These are phyloP conservation scores for Pseudolycoriella hygida DNA, from an alignment of 2,888 invertebrate species.

Conservation along the genomic window DNA sequence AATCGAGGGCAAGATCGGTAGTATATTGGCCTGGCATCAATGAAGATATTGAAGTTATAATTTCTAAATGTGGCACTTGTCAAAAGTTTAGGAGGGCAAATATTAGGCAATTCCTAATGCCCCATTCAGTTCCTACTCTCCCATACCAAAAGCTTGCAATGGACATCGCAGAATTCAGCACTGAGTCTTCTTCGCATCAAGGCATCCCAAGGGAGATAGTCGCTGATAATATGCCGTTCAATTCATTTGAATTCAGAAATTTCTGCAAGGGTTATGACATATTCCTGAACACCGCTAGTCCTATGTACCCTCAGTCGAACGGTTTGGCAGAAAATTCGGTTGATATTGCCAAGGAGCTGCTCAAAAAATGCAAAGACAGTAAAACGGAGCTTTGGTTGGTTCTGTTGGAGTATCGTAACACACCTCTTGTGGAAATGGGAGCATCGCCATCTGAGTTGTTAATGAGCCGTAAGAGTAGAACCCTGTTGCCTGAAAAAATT, in stretches of 20 bases:
- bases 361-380: no score
- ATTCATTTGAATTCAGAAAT: conserved; percentile 3
- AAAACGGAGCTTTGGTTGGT: no score
- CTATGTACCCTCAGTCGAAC: conserved; percentile 4
- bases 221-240: conserved; percentile 8
- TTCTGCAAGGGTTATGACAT: conserved; percentile 1
- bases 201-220: conserved; percentile 11
- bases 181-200: no score
- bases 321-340: no score
- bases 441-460: no score
- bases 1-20: background rate
- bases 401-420: no score
- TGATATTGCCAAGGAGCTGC: no score
- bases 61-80: background rate
- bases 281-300: conserved; percentile 5
- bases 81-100: background rate
- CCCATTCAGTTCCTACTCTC: background rate
- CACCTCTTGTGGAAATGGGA: no score
- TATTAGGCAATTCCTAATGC: background rate
- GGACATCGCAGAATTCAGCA: background rate
- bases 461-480: no score
- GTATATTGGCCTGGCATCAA: background rate
- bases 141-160: background rate
- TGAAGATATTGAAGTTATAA: background rate
- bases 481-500: no score